Evolutionary conservation across 2,113 vertebrate species (phyloP).

Genomic region (Elephantulus edwardii): DNA sequence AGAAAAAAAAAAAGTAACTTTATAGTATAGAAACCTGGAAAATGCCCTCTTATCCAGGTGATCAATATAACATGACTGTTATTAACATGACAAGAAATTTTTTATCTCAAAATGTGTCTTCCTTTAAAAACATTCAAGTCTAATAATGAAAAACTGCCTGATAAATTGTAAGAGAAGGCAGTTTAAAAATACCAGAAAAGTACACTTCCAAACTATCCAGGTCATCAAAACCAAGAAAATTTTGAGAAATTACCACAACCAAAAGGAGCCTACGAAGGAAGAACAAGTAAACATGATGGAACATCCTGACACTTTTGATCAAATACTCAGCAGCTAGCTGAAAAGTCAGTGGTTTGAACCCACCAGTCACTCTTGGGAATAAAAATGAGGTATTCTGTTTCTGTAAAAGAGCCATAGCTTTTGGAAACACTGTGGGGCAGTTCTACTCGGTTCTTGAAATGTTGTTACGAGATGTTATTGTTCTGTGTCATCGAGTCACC

Average conservation of each 20-base stretch:
- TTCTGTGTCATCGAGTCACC: no score
- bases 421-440: background rate
- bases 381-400: background rate
- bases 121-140: background rate
- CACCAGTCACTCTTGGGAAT: background rate
- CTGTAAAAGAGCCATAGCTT: background rate
- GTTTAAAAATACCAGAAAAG: background rate
- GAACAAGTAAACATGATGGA: background rate
- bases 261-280: background rate
- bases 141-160: background rate
- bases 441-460: background rate
- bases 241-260: background rate
- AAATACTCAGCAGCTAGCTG: background rate
- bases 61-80: background rate
- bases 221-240: conserved; percentile 11
- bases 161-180: background rate
- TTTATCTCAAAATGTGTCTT: background rate
- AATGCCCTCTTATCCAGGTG: background rate
- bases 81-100: background rate
- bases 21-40: background rate
- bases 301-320: background rate
- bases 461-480: background rate
- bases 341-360: background rate
- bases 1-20: background rate
- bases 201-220: background rate